Evolutionary conservation across 2,113 vertebrate genomes (phyloP).

Genomic region (Myotis yumanensis): DNA sequence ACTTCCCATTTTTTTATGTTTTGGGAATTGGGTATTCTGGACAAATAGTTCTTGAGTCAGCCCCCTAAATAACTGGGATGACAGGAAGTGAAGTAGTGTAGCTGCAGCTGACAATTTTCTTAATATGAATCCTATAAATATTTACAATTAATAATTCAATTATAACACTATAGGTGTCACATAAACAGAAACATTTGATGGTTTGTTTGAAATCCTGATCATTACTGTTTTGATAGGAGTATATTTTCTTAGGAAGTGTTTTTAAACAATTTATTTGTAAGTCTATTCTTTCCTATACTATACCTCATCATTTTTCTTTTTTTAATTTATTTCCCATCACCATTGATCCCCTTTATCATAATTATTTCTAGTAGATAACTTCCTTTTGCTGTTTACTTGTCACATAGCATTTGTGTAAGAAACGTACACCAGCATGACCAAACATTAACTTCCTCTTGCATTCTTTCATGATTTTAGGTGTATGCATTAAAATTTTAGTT

Average conservation of each 20-base stretch:
- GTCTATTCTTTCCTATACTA: neutral
- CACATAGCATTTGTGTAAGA: neutral
- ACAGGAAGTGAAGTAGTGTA: conserved; percentile 83
- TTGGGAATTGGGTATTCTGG: conserved; percentile 82
- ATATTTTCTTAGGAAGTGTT: neutral
- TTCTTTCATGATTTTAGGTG: neutral
- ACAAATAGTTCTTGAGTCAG: conserved; percentile 80
- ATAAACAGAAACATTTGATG: conserved; percentile 78
- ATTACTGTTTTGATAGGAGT: conserved; percentile 62
- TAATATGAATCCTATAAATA: conserved; percentile 87
- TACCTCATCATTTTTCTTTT: conserved; percentile 50
- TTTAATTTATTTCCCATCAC: neutral
- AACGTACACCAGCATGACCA: neutral
- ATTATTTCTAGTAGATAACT: conserved; percentile 68
- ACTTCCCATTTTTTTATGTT: conserved; percentile 85
- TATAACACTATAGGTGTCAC: conserved; percentile 76
- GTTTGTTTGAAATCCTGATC: conserved; percentile 75
- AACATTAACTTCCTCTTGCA: conserved; percentile 6
- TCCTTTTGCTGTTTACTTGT: conserved; percentile 59
- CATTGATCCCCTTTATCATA: neutral
- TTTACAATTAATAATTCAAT: conserved; percentile 84
- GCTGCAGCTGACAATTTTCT: conserved; percentile 83
- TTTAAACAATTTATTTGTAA: neutral
- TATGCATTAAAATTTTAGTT: conserved; percentile 29
- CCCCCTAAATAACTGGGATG: conserved; percentile 82